Base-by-base conservation (phyloP, 2,797 vertebrate genomes). In the Apogon hyalosoma region DNA sequence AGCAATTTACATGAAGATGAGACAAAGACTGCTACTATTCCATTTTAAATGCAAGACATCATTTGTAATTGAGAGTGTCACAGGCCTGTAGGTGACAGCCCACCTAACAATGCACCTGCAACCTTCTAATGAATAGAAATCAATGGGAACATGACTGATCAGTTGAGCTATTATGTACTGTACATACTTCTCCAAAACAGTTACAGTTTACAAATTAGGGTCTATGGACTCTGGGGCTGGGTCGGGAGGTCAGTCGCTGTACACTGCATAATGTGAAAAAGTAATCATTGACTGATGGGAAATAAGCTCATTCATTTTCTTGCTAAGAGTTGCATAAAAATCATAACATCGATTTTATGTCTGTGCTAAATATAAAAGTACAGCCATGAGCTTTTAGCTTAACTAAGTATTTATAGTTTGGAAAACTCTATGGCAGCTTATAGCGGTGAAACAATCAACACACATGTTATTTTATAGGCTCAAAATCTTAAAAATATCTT, bases 1-100 rank as follows among this genome's bases (percentile, higher is more conserved):
- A 18, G 48, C 59, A 80, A 80, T 83, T 83, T 77, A 72, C 71
- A 73, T 69, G 19, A 77, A 79, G 62, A 88, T 69, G 54, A 65
- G 63, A 67, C 43, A 69, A 63, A 59, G 57, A 59, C 39, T 50
- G 75, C 28, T 57, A 63, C 66, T 63, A 59, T 40, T 15, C 57
- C 63, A 65, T 82, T 85, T 73, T 31, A 73, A 77, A 74, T 66
- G 57, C 49, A 62, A 38, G 60, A 60, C 50, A 63, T 3, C 13
- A 47, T 13, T 56, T 82, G 66, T 66, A 77, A 77, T 33, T 58
- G 57, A 82, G 63, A 64, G 49, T 55, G 46, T 68, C 62, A 65
- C 28, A 31, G 50, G 51, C 31, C 36, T 33, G 50, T 18, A 48
- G 59, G 50, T 39, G 4, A 48, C 19, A 58, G 51, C 33, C 31